These are phyloP conservation scores for pig (Sus scrofa) DNA, from an alignment of 2,113 vertebrate species.

Conservation along the genomic window DNA sequence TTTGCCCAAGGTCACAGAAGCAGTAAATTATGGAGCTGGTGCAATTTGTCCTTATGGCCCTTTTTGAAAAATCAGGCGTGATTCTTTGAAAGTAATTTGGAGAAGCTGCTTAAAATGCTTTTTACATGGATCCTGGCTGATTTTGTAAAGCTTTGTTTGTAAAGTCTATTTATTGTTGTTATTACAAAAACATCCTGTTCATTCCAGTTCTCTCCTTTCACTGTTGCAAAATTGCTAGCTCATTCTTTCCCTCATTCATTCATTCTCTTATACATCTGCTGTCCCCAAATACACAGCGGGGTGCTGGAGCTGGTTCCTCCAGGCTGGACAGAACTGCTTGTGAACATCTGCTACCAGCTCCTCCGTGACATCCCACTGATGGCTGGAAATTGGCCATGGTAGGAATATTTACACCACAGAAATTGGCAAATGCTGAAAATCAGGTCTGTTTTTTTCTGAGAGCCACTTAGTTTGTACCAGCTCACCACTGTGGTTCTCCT, in stretches of 20 bases:
- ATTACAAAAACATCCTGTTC: background rate
- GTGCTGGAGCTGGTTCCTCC: background rate
- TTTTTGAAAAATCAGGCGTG: background rate
- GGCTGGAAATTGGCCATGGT: too few species aligned
- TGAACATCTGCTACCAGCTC: background rate
- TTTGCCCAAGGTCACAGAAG: background rate
- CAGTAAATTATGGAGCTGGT: fast-evolving
- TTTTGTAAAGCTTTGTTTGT: background rate
- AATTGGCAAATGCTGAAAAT: too few species aligned
- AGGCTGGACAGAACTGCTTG: fast-evolving
- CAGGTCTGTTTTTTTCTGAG: background rate
- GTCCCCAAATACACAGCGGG: background rate
- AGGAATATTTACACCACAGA: background rate
- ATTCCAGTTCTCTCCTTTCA: background rate
- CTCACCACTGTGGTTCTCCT: background rate
- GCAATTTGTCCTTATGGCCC: background rate
- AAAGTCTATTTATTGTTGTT: background rate
- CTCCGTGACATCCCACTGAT: background rate
- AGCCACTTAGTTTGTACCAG: background rate
- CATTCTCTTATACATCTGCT: background rate
- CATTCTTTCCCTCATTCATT: background rate
- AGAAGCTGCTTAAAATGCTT: background rate
- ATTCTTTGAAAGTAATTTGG: background rate
- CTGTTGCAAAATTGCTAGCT: background rate
- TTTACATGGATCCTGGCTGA: background rate